Evolutionary conservation across 2,113 vertebrate species (phyloP).

Genomic region (Lates calcarifer): DNA sequence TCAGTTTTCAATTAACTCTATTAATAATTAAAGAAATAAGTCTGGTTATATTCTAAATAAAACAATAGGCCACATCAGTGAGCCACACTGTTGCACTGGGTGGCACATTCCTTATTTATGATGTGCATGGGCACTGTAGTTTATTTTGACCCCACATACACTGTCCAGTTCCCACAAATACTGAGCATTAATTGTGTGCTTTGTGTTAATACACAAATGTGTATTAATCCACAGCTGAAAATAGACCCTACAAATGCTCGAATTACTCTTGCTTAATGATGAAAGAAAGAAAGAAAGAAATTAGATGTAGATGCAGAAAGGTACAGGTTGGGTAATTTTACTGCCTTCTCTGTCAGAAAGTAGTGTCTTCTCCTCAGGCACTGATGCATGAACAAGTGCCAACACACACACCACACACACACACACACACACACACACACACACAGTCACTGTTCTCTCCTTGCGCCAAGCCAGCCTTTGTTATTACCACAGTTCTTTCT

Average conservation of each 20-base stretch:
- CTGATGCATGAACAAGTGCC: slow-evolving; percentile 42
- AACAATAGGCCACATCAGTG: not conserved
- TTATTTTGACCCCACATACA: not conserved
- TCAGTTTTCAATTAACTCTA: not conserved
- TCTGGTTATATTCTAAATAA: not conserved
- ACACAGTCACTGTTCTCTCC: slow-evolving; percentile 20
- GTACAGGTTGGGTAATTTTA: slow-evolving; percentile 20
- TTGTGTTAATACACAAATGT: too few relatives aligned
- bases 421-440: slow-evolving; percentile 20
- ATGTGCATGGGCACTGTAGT: not conserved
- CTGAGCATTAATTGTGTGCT: too few relatives aligned
- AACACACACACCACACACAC: not conserved
- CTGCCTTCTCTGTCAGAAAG: slow-evolving; percentile 40
- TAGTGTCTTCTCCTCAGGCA: slow-evolving; percentile 30
- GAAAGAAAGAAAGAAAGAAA: not conserved
- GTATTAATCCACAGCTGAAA: too few relatives aligned
- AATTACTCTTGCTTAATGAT: too few relatives aligned
- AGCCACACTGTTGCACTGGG: not conserved
- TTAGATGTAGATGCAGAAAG: not conserved
- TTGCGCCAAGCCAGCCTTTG: slow-evolving; percentile 38
- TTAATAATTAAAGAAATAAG: too few relatives aligned
- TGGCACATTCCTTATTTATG: not conserved
- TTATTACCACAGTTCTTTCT: slow-evolving; percentile 32
- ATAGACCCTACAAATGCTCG: too few relatives aligned
- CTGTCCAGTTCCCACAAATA: not conserved